These are phyloP conservation scores for Ericerus pela DNA, from an alignment of 1,140 invertebrate genomes.

Conservation along the genomic window DNA sequence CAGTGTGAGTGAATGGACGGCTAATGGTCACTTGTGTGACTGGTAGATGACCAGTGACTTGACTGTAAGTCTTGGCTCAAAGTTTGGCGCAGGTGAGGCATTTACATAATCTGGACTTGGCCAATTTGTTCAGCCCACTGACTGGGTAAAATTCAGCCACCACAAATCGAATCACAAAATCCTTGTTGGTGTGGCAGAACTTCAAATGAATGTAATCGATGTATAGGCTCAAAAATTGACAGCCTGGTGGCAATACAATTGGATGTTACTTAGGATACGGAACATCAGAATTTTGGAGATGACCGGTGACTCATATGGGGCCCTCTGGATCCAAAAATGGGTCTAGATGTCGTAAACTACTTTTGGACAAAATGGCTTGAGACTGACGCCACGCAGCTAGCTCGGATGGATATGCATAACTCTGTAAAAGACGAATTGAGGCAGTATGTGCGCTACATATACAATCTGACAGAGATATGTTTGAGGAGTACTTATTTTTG, in stretches of 20 bases:
- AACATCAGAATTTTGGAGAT: background rate
- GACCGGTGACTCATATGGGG: background rate
- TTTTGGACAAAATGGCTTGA: too few relatives aligned
- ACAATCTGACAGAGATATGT: background rate
- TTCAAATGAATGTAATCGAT: constrained; percentile 10
- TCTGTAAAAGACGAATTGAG: background rate
- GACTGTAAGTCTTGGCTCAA: background rate
- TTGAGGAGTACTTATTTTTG: background rate
- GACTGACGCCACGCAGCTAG: too few relatives aligned
- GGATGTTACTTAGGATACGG: background rate
- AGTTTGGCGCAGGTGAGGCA: constrained; percentile 1
- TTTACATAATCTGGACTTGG: background rate
- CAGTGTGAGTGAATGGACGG: constrained; percentile 16
- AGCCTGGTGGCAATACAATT: background rate
- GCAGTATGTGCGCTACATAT: background rate
- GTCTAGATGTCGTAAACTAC: too few relatives aligned
- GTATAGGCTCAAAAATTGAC: background rate
- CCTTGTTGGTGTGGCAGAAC: background rate
- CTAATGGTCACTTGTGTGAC: constrained; percentile 10
- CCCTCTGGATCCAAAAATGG: background rate
- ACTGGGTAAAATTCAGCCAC: too few relatives aligned
- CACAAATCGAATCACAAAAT: background rate
- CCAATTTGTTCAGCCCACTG: background rate
- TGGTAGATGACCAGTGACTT: constrained; percentile 20
- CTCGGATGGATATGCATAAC: background rate